phyloP scores from a whole-genome alignment of 2,113 vertebrate species.

The Fukomys damarensis region DNA sequence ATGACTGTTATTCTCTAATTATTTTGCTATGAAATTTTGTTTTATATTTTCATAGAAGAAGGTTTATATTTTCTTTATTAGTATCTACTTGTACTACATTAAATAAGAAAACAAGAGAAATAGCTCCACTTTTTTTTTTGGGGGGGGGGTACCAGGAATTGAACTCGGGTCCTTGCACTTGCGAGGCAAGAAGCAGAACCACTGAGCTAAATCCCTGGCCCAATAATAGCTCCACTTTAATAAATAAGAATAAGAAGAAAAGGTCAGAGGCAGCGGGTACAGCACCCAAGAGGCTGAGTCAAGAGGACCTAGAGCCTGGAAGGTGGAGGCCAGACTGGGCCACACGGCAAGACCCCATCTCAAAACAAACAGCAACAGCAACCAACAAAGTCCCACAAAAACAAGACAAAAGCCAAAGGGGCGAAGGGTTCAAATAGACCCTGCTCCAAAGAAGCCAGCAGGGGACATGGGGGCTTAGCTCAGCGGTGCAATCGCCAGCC shows the following conservation, averaged over 20 bases:
- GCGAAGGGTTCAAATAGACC: neutral
- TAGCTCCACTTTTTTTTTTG: no score
- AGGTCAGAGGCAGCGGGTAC: neutral
- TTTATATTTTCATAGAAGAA: neutral
- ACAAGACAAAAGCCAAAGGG: neutral
- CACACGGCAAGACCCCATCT: neutral
- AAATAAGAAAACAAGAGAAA: neutral
- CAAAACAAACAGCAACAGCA: neutral
- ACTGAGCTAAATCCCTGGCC: no score
- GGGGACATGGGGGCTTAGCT: no score
- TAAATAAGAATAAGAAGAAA: neutral
- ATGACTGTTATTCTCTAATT: neutral
- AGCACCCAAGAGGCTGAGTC: neutral
- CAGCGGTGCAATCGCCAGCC: no score
- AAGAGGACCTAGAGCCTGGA: neutral
- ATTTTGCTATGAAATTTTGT: neutral
- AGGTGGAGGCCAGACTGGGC: no score
- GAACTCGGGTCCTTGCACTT: no score
- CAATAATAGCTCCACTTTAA: neutral
- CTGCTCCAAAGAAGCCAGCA: neutral
- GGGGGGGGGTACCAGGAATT: no score
- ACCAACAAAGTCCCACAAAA: neutral
- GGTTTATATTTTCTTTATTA: neutral
- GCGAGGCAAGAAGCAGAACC: no score
- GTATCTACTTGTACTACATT: neutral